Evolutionary conservation across 2,113 vertebrate species (phyloP), one percentile per base, ranked within the genome.

Genomic region (Gobiocypris rarus): DNA sequence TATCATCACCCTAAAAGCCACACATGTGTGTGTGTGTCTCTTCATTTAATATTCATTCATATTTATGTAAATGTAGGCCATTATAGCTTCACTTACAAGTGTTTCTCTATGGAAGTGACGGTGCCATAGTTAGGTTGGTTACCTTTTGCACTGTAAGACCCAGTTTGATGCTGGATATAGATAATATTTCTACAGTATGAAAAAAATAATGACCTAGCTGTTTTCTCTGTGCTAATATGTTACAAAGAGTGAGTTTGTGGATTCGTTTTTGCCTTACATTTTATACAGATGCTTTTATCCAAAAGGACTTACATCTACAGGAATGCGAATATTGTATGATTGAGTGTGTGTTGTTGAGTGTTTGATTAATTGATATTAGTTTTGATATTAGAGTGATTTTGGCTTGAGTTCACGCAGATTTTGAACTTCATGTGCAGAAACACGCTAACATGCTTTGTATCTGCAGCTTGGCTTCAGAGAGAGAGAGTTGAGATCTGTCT

Each of bases 331-430:
- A 6, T 75, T 34, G 74, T 56, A 56, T 75, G 43, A 24, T 84
- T 3, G 52, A 6, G 22, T 34, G 74, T 34, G 74, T 24, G 65
- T 41, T 54, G 28, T 43, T 38, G 75, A 22, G 26, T 80, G 81
- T 48, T 65, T 75, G 34, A 34, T 34, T 34, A 34, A 34, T 34
- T 90, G 84, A 65, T 80, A 76, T 83, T 86, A 74, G 81, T n/a
- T n/a, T n/a, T n/a, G n/a, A n/a, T n/a, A 74, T 84, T 78, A 41
- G n/a, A 70, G 43, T 75, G 22, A n/a, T 70, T 71, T 79, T 9
- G 75, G 54, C 75, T 83, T 56, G 45, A 26, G 31, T 77, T 77
- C 61, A 43, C 34, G 58, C 73, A 61, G 26, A 50, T 34, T 24
- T 63, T 50, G 15, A 52, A 59, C 54, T 45, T 71, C 6, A 24